These are phyloP conservation scores for Drosophila nigromelanica DNA, from an alignment of 1,140 invertebrate genomes.

Conservation along the genomic window DNA sequence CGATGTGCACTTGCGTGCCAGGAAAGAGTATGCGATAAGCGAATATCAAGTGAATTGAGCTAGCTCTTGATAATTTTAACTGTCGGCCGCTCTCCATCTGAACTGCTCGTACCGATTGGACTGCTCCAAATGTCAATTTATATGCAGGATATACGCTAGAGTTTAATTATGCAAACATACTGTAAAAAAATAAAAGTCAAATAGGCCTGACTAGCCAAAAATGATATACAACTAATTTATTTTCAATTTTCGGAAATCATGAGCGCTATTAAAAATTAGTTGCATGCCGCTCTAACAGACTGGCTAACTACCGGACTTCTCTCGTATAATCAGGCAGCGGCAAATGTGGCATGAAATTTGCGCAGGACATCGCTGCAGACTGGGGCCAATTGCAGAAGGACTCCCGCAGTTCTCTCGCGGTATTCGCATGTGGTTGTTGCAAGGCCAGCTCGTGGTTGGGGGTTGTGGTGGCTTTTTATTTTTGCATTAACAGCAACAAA, in stretches of 20 bases:
- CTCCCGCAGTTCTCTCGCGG: conserved; percentile 41
- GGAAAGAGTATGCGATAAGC: neutral
- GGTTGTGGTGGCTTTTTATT: conserved; percentile 69
- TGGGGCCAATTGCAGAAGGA: conserved; percentile 18
- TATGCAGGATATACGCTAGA: conserved; percentile 64
- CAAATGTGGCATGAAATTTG: conserved; percentile 65
- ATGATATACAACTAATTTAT: conserved; percentile 82
- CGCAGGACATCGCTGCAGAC: conserved; percentile 31
- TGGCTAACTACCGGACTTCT: conserved; percentile 11
- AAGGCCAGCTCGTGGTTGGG: conserved; percentile 7
- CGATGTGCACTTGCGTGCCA: too few relatives aligned
- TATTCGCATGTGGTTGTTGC: conserved; percentile 35
- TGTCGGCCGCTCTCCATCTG: conserved; percentile 1
- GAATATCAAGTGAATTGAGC: neutral
- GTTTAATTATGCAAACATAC: conserved; percentile 75
- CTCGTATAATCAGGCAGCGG: conserved; percentile 44
- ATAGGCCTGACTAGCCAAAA: conserved; percentile 45
- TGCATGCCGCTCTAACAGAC: conserved; percentile 33
- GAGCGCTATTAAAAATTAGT: conserved; percentile 80
- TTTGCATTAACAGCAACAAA: conserved; percentile 82
- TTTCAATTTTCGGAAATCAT: conserved; percentile 81
- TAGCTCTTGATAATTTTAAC: neutral
- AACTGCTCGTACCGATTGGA: conserved; percentile 28
- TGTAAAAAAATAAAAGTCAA: conserved; percentile 4
- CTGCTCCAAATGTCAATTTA: conserved; percentile 70